Conservation (phyloP, 2,888 invertebrate species). For the Arge pagana region DNA sequence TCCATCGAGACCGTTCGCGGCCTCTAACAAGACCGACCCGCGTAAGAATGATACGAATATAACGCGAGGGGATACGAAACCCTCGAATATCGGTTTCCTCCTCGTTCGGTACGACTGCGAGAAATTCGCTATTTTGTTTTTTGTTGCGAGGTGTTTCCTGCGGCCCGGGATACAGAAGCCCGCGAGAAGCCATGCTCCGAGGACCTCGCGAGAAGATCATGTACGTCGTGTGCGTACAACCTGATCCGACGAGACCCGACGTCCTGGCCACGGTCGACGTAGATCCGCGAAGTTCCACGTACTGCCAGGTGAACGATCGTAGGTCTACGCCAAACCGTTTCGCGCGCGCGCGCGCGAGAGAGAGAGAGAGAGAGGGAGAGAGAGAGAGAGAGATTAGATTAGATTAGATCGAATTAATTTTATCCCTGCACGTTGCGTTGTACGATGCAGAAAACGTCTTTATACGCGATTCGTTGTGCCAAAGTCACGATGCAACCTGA, state of each 20-base stretch:
- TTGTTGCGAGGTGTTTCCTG: conserved; percentile 39
- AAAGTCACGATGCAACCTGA: too few relatives aligned
- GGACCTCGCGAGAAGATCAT: conserved; percentile 85
- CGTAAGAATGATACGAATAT: too few relatives aligned
- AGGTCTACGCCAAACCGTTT: conserved; percentile 9
- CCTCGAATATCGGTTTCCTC: too few relatives aligned
- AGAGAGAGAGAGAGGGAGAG: neutral
- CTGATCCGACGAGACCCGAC: conserved; percentile 77
- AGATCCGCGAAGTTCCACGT: conserved; percentile 83
- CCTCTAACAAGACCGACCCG: too few relatives aligned
- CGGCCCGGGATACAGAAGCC: conserved; percentile 80
- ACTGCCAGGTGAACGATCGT: conserved; percentile 69
- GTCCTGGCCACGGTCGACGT: conserved; percentile 91
- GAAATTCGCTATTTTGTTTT: too few relatives aligned
- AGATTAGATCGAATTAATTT: too few relatives aligned
- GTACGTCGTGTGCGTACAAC: conserved; percentile 88
- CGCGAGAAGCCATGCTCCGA: conserved; percentile 78
- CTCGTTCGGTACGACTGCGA: too few relatives aligned
- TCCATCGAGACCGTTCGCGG: too few relatives aligned
- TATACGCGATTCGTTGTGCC: too few relatives aligned
- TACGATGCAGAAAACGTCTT: too few relatives aligned
- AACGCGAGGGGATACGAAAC: too few relatives aligned
- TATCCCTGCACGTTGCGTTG: too few relatives aligned
- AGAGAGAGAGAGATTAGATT: neutral
- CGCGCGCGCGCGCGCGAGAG: neutral